These are phyloP conservation scores for Bugulina stolonifera DNA, from an alignment of 2,888 invertebrate species.

Conservation along the genomic window DNA sequence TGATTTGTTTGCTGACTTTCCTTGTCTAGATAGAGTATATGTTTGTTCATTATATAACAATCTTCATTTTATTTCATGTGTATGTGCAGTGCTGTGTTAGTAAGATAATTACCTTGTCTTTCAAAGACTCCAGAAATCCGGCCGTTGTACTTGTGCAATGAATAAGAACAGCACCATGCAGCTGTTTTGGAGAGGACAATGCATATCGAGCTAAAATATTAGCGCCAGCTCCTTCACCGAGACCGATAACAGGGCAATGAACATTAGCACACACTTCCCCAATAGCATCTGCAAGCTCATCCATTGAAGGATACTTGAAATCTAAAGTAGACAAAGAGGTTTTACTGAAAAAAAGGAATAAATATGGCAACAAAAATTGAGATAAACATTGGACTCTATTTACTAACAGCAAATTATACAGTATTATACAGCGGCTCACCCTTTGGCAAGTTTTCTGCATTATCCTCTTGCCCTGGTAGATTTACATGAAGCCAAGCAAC, in stretches of 20 bases:
- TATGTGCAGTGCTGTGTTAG: too few relatives aligned
- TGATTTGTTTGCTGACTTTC: too few relatives aligned
- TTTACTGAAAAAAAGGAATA: background rate
- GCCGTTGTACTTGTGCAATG: conserved; percentile 82
- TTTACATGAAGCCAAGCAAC: conserved; percentile 82
- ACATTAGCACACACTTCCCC: conserved; percentile 71
- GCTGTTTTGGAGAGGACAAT: conserved; percentile 70
- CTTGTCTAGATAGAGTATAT: too few relatives aligned
- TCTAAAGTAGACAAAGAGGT: background rate
- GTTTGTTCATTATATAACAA: too few relatives aligned
- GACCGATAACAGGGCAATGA: conserved; percentile 62
- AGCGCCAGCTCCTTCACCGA: conserved; percentile 83
- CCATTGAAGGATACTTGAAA: conserved; percentile 74
- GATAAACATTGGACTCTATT: background rate
- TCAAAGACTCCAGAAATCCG: conserved; percentile 77
- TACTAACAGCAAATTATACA: too few relatives aligned
- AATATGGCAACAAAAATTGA: background rate
- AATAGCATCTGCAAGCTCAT: conserved; percentile 74
- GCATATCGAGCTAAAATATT: conserved; percentile 79
- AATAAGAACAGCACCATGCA: conserved; percentile 73
- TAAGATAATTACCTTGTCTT: too few relatives aligned
- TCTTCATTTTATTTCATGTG: too few relatives aligned
- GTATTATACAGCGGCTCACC: background rate
- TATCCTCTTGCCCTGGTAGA: conserved; percentile 69
- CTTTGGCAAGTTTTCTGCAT: conserved; percentile 68